Percentiles rank a stretch among this genome's conserved stretches.
These are phyloP conservation scores for Botia kubotai DNA, from an alignment of 2,797 vertebrate genomes.

Conservation along the genomic window DNA sequence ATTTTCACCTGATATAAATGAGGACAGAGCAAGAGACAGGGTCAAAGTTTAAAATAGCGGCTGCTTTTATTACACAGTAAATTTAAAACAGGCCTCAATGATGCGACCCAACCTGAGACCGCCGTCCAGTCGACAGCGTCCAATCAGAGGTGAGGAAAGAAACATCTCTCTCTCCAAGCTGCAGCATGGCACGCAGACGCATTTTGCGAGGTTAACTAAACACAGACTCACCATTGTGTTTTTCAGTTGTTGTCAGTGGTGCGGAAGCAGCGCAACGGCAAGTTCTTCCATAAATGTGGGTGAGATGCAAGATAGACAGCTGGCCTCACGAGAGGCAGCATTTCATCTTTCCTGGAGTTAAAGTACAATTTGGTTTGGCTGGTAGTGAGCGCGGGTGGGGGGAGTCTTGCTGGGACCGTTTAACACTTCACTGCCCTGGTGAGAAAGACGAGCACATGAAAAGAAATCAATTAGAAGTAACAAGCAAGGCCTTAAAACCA, in stretches of 20 bases:
- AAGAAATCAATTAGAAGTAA: constrained; percentile 69
- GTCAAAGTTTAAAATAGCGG: constrained; percentile 46
- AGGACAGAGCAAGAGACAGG: not conserved
- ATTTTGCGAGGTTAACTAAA: constrained; percentile 58
- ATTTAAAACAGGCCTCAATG: constrained; percentile 59
- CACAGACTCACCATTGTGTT: constrained; percentile 58
- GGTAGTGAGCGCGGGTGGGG: constrained; percentile 45
- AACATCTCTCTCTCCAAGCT: constrained; percentile 46
- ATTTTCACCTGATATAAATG: not conserved
- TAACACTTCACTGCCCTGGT: constrained; percentile 63
- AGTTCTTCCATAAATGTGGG: constrained; percentile 62
- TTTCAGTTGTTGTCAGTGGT: constrained; percentile 58
- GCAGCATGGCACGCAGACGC: constrained; percentile 36
- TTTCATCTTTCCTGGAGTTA: constrained; percentile 66
- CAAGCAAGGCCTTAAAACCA: constrained; percentile 59
- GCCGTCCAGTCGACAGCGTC: not conserved
- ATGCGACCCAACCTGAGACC: constrained; percentile 8
- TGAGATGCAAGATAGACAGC: constrained; percentile 58
- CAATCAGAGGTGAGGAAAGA: not conserved
- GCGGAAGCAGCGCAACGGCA: constrained; percentile 46
- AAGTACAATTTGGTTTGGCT: constrained; percentile 64
- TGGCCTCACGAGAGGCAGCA: constrained; percentile 61
- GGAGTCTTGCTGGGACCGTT: constrained; percentile 55
- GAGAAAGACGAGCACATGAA: constrained; percentile 64
- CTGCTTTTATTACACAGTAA: constrained; percentile 49